Evolutionary conservation across 2,888 invertebrate species (phyloP), one percentile per base, ranked within the genome.

Genomic region (Hecatera dysodea): DNA sequence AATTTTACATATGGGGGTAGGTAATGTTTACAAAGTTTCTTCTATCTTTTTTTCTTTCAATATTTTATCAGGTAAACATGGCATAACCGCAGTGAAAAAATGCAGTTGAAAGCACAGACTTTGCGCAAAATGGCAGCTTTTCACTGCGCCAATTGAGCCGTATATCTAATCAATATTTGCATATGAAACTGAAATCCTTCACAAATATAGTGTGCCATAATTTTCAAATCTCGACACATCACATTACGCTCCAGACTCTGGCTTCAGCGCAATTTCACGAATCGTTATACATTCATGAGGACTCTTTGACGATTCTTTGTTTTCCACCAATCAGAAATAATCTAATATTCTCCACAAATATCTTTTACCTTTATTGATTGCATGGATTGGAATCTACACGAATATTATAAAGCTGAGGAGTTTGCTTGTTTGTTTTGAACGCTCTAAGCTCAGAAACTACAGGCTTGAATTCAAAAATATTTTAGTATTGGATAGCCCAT

Each of bases 281-380:
- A 74, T 91, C 90, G 90, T 91, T 91, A 91, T 80, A 86, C 85
- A 91, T 91, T 91, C 90, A 91, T 91, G 90, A 91, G 89, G 72
- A 80, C 71, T 83, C 89, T 88, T 88, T 87, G 87, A 86, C 82
- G 84, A 83, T 61, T 76, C 78, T 87, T 89, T 89, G 87, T 88
- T 90, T 90, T 89, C 88, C 88, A 78, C 82, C 87, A 90, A 90
- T 90, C 89, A 88, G 78, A 36, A 59, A 56, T 86, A 88, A 87
- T 87, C 60, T 62, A 44, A 57, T 78, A 57, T 73, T 77, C 75
- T n/a, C 17, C 27, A 72, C 56, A 77, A 67, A 74, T 74, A 53
- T 67, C 62, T 56, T 44, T 50, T 42, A 12, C 24, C 29, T 12
- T 11, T 57, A 9, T 67, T 66, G 66, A 73, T 76, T 78, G 61